Percentiles rank a stretch among this genome's conserved stretches.
These are phyloP conservation scores for Tragelaphus imberbis DNA, from an alignment of 2,113 vertebrate species.

Conservation along the genomic window DNA sequence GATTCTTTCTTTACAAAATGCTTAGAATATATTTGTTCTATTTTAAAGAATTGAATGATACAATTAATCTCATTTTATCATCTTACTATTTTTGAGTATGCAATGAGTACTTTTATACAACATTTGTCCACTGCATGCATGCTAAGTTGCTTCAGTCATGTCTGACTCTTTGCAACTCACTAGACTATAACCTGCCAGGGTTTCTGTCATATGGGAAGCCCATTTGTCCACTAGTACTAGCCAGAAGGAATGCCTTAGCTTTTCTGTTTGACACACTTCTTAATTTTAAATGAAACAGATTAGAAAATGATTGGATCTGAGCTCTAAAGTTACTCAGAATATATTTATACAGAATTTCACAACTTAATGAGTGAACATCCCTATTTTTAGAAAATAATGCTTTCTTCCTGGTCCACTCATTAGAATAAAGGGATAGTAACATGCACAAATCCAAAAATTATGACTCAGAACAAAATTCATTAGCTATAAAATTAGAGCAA, in stretches of 20 bases:
- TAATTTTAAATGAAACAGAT: neutral
- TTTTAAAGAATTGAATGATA: neutral
- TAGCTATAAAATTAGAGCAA: neutral
- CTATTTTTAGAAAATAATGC: neutral
- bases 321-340: neutral
- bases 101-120: neutral
- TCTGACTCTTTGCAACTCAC: neutral
- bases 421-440: neutral
- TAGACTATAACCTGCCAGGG: neutral
- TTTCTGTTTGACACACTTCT: neutral
- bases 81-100: neutral
- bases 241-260: neutral
- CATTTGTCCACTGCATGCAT: neutral
- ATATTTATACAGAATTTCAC: neutral
- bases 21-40: neutral
- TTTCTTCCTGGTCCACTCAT: neutral
- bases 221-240: neutral
- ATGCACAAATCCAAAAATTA: neutral
- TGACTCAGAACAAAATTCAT: neutral
- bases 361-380: neutral
- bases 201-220: neutral
- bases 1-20: neutral
- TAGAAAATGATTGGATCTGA: neutral
- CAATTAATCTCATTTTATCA: neutral
- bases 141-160: neutral